Base-by-base conservation (phyloP, 2,797 vertebrate genomes). In the Schizopygopsis malacanthus region DNA sequence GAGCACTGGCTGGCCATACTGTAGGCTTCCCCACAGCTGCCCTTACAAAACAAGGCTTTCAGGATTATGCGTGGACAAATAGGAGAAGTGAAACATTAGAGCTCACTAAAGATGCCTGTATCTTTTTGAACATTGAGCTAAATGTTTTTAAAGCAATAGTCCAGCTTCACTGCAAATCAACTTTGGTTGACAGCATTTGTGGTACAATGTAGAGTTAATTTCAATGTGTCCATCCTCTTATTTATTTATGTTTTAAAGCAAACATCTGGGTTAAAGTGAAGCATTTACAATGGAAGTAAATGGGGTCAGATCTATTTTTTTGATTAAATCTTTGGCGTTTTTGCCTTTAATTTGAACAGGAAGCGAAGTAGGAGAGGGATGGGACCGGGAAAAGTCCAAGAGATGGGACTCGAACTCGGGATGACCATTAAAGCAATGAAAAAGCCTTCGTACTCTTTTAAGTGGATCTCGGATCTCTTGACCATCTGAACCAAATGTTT, bases 31-130 rank as follows among this genome's bases (percentile, higher is more conserved):
- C 63, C 22, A 28, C 72, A 81, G 67, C 76, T 83, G 84, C 22
- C 84, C 41, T 77, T 70, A 70, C 39, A 79, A 82, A 81, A 81
- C 39, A 67, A 25, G 18, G 37, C 54, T 67, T 79, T 84, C 12
- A 8, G 73, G 72, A 82, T 73, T 86, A 79, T 28, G 47, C 8
- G 22, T 65, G 41, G 39, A 84, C 82, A 82, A 82, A 89, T 79
- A 73, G 13, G 37, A 87, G 43, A 59, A 45, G 65, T 79, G 39
- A 82, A 85, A 76, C 12, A 63, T 50, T 61, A 37, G 28, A 76
- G 59, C 82, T 69, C 47, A 71, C 63, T 71, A 71, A 86, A 85
- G 76, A 61, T n/a, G 56, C 13, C n/a, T 45, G 13, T 63, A n/a
- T 71, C 5, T 43, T 43, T 61, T 71, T 39, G 9, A 63, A 72